phyloP scores from a whole-genome alignment of 2,113 vertebrate species.

The Gymnogyps californianus region DNA sequence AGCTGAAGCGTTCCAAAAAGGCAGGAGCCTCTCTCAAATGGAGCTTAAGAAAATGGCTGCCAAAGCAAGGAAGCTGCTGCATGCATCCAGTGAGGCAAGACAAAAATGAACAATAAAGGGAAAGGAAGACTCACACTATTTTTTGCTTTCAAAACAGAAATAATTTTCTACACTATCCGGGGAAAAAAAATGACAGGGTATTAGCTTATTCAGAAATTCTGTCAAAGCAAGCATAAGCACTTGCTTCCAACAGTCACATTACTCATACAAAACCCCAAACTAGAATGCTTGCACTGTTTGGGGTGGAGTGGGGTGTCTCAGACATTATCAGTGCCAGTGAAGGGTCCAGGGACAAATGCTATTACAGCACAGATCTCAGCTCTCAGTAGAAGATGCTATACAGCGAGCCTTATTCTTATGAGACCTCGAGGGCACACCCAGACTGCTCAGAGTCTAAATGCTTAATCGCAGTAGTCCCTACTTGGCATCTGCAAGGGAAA shows the following conservation, averaged over 20 bases:
- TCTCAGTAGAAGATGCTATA: not conserved
- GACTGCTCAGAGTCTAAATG: not conserved
- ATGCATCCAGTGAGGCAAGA: not conserved
- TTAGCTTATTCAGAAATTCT: not conserved
- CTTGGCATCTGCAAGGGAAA: not conserved
- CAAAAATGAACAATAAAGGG: not conserved
- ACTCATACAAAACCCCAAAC: not conserved
- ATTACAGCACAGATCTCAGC: not conserved
- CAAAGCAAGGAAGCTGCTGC: not conserved
- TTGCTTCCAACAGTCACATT: not conserved
- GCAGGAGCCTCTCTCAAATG: not conserved
- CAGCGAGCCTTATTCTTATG: not conserved
- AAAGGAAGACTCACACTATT: not conserved
- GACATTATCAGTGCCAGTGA: not conserved
- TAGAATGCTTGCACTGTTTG: not conserved
- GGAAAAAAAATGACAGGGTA: not conserved
- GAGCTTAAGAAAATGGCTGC: conserved; percentile 26
- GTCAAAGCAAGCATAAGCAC: not conserved
- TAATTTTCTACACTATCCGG: not conserved
- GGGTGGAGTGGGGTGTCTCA: not conserved
- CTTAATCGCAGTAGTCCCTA: not conserved
- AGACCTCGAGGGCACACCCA: not conserved
- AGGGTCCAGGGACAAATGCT: not conserved
- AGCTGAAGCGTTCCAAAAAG: not conserved
- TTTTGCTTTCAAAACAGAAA: not conserved